A percentile compares a stretch with the other conserved stretches of the same genome.
phyloP scores from a whole-genome alignment of 2,888 invertebrate species.

The Troides aeacus region DNA sequence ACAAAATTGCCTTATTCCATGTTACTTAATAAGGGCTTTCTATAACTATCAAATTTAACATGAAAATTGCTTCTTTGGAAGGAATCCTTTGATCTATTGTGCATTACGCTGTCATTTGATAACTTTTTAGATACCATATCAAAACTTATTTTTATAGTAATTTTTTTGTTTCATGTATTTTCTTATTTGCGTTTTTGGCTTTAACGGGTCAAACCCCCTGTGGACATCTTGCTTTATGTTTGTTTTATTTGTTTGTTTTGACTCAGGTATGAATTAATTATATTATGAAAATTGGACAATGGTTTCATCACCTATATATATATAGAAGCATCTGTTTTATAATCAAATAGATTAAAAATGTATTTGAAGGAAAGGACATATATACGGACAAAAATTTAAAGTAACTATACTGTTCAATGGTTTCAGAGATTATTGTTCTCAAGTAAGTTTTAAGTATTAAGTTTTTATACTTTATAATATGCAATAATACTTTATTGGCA shows the following conservation, averaged over 20 bases:
- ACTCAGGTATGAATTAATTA: no score
- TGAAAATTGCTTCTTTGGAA: constrained; percentile 69
- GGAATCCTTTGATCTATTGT: constrained; percentile 66
- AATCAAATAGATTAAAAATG: no score
- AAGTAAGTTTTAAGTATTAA: no score
- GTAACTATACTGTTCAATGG: no score
- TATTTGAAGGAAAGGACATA: no score
- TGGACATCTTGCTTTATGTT: no score
- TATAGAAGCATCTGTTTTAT: no score
- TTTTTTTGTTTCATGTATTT: constrained; percentile 32
- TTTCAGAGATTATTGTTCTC: no score
- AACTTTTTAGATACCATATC: constrained; percentile 44
- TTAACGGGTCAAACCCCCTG: not conserved
- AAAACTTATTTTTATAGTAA: constrained; percentile 39
- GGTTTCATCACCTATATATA: no score
- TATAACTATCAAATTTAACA: constrained; percentile 67
- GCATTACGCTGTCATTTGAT: constrained; percentile 50
- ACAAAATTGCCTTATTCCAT: constrained; percentile 74
- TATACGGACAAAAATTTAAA: no score
- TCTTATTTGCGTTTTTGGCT: constrained; percentile 26
- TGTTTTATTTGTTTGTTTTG: no score
- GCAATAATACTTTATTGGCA: constrained; percentile 25
- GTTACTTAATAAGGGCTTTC: constrained; percentile 67
- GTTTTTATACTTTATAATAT: not conserved
- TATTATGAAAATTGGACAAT: no score